Percentiles rank a stretch among this genome's conserved stretches.
phyloP scores from a whole-genome alignment of 2,888 invertebrate genomes.

The Cerastis leucographa region DNA sequence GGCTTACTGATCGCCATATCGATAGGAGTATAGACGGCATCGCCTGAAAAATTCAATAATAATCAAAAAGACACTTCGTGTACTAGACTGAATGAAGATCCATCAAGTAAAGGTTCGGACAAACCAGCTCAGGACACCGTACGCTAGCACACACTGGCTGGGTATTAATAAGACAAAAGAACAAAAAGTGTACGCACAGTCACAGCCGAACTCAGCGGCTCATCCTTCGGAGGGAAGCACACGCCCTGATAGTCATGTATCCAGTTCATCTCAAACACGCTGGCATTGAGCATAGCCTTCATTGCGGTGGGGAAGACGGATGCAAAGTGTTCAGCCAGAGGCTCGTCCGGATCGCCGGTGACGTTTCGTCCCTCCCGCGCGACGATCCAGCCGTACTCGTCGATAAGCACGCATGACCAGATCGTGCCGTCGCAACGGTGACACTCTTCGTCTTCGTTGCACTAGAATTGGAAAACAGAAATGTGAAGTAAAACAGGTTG shows the following conservation, averaged over 20 bases:
- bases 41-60: constrained; percentile 68
- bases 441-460: constrained; percentile 78
- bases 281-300: constrained; percentile 79
- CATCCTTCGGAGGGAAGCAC: constrained; percentile 79
- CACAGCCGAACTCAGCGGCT: constrained; percentile 67
- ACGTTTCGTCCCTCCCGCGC: constrained; percentile 74
- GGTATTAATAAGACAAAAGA: background rate
- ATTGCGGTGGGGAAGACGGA: constrained; percentile 80
- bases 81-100: background rate
- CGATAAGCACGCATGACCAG: constrained; percentile 86
- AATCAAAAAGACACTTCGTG: background rate
- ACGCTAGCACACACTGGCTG: background rate
- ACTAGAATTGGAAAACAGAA: constrained; percentile 65
- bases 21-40: constrained; percentile 78
- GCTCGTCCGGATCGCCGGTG: constrained; percentile 68
- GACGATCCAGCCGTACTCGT: constrained; percentile 86
- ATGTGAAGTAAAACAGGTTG: background rate
- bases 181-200: constrained; percentile 68
- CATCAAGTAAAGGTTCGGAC: background rate
- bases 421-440: constrained; percentile 80
- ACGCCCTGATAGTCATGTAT: constrained; percentile 87
- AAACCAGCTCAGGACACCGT: background rate
- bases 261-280: constrained; percentile 83
- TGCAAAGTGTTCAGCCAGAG: constrained; percentile 80
- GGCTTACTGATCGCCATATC: constrained; percentile 74